Evolutionary conservation across 2,888 invertebrate genomes (phyloP).

Genomic region (Agrotis clavis): DNA sequence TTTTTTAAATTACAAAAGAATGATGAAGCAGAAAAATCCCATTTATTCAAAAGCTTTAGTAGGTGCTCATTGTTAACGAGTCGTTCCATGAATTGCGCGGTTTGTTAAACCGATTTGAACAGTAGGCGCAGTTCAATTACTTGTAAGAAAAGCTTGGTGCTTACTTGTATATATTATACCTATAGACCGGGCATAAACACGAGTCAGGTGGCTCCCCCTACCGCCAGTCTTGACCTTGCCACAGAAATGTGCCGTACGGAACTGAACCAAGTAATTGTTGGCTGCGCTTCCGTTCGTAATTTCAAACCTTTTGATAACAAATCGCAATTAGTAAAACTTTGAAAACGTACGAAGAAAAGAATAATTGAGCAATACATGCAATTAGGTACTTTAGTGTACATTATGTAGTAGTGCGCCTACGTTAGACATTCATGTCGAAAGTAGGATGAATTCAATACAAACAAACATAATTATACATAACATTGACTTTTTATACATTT

Average conservation of each 20-base stretch:
- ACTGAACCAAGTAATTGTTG: constrained; percentile 68
- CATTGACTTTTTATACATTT: neutral
- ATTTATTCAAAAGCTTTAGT: constrained; percentile 66
- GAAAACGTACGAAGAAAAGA: constrained; percentile 9
- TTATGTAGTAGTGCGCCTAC: neutral
- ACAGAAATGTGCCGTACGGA: constrained; percentile 42
- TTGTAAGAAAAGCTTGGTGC: constrained; percentile 65
- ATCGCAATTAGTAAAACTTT: constrained; percentile 51
- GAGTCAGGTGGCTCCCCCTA: constrained; percentile 17
- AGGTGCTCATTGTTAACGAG: constrained; percentile 64
- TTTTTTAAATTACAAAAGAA: constrained; percentile 67
- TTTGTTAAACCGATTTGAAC: constrained; percentile 68
- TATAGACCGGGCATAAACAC: constrained; percentile 31
- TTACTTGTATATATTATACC: constrained; percentile 58
- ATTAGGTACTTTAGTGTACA: constrained; percentile 20
- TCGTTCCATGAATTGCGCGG: constrained; percentile 60
- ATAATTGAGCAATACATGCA: constrained; percentile 33
- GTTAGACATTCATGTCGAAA: neutral
- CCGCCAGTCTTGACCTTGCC: constrained; percentile 54
- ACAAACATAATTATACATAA: neutral
- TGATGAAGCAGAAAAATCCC: constrained; percentile 66
- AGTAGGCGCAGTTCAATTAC: constrained; percentile 68
- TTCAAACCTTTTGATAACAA: constrained; percentile 58
- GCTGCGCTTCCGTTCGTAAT: constrained; percentile 68
- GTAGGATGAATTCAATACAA: neutral